Conservation (phyloP, 2,888 invertebrate genomes). For the Agriopis aurantiaria region DNA sequence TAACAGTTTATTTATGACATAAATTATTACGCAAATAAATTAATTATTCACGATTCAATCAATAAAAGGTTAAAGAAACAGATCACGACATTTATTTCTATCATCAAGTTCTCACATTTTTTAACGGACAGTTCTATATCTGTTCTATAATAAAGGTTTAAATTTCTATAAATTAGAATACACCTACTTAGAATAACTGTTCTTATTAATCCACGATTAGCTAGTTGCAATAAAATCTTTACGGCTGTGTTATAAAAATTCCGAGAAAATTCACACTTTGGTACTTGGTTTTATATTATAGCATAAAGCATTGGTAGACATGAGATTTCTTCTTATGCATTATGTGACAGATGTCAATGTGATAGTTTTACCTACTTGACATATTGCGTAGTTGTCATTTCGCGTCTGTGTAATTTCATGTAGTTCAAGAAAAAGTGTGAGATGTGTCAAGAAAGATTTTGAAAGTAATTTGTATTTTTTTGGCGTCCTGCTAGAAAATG, state of each 20-base stretch:
- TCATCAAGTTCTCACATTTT: slow-evolving; percentile 22
- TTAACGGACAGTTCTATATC: slow-evolving; percentile 29
- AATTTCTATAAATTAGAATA: slow-evolving; percentile 45
- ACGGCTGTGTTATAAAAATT: slow-evolving; percentile 43
- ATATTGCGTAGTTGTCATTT: no score
- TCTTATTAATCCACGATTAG: slow-evolving; percentile 46
- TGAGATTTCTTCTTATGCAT: no score
- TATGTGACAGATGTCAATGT: no score
- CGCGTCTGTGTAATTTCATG: no score
- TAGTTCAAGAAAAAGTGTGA: no score
- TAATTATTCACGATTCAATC: slow-evolving; percentile 6
- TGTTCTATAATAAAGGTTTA: slow-evolving; percentile 41
- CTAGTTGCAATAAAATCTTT: slow-evolving; percentile 45
- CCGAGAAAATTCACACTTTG: slow-evolving; percentile 43
- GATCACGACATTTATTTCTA: slow-evolving; percentile 18
- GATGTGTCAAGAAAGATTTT: no score
- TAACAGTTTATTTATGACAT: background rate
- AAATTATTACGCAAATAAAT: slow-evolving; percentile 25
- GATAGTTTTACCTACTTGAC: no score
- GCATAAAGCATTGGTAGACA: background rate
- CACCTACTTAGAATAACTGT: slow-evolving; percentile 46
- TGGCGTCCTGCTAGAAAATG: no score
- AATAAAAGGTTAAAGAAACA: slow-evolving; percentile 19
- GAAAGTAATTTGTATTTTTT: no score
- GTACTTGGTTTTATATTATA: slow-evolving; percentile 2